Evolutionary conservation across 2,888 invertebrate species (phyloP), one percentile per base, ranked within the genome.

Genomic region (Andrena haemorrhoa): DNA sequence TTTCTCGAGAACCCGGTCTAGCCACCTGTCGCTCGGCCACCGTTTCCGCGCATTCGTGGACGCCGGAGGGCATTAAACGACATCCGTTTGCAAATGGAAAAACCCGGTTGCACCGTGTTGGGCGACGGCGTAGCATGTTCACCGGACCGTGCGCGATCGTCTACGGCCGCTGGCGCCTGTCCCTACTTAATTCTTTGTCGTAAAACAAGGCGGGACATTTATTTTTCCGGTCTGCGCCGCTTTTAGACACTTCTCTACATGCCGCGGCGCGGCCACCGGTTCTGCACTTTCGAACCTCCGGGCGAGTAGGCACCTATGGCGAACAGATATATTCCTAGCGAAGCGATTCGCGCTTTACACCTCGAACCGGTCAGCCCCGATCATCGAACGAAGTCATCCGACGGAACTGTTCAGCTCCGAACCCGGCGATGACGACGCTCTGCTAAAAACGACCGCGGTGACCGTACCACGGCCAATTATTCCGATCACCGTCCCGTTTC

Each of bases 101-200:
- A 86, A 82, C 73, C 86, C 79, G 77, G 66, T 76, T 75, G 77
- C 73, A 76, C 75, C 33, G 76, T 31, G 60, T 66, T 70, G 16
- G 63, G 33, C 53, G 75, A 68, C 75, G 68, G 41, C 70, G 70
- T 66, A 70, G 75, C 80, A 71, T 77, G 82, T 49, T 76, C 82
- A 68, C 79, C 84, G 86, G 84, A 82, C 79, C 75, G 79, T 78
- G 75, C 74, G 84, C 75, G 86, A 86, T 86, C 84, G 86, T 86
- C 86, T 86, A 76, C 84, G 80, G 53, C 82, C 84, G 66, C 76
- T 83, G 86, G 86, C 86, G 86, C 86, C 86, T 78, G 63, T 79
- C 77, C 80, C 79, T 78, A 82, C 78, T 80, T 76, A 68, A 78
- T 76, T 84, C 80, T 75, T 84, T 72, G 60, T 60, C 72, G 75